Percentiles rank a stretch among this genome's conserved stretches.
Evolutionary conservation across 2,888 invertebrate species (phyloP).

Genomic region (Oxytorus armatus): DNA sequence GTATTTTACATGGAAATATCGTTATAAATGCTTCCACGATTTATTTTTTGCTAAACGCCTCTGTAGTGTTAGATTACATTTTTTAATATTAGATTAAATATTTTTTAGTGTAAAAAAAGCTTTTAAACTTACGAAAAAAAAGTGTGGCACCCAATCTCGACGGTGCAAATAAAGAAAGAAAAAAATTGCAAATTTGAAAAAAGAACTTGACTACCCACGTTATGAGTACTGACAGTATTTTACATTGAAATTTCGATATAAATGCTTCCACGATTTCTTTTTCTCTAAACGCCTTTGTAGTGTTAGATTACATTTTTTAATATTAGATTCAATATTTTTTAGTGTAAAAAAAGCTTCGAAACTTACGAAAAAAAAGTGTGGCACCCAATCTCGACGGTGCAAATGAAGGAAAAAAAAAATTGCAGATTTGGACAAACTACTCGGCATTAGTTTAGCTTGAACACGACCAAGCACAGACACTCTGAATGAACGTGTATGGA

Average conservation of each 20-base stretch:
- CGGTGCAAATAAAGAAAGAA: background rate
- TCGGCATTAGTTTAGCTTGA: background rate
- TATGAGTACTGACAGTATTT: background rate
- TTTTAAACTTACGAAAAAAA: no score
- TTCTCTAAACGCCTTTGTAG: background rate
- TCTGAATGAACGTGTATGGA: background rate
- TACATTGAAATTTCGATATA: background rate
- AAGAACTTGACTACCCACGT: background rate
- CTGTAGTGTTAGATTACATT: background rate
- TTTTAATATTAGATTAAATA: background rate
- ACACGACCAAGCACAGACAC: background rate
- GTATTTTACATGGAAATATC: constrained; percentile 6
- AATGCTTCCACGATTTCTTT: background rate
- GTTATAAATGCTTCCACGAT: background rate
- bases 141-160: background rate
- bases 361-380: no score
- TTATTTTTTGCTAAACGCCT: background rate
- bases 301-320: background rate
- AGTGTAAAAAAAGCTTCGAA: background rate
- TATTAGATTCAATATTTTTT: background rate
- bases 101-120: no score
- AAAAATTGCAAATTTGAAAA: background rate
- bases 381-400: background rate
- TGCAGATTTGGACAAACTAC: background rate
- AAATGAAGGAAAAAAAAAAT: background rate